phyloP scores from a whole-genome alignment of 1,140 invertebrate species.

The Archegozetes longisetosus region DNA sequence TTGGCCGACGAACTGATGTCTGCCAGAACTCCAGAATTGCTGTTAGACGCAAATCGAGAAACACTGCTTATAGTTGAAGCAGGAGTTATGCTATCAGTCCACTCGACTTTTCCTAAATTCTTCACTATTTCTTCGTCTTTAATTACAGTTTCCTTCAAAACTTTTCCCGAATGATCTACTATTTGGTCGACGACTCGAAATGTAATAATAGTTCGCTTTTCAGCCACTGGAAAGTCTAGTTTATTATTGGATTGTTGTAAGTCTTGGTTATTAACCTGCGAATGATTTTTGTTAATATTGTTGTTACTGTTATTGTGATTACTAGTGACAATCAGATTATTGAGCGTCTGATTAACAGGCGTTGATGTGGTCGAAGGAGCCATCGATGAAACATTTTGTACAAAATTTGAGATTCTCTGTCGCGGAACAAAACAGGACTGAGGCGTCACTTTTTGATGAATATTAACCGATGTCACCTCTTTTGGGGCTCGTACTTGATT shows the following conservation, averaged over 20 bases:
- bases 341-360: not conserved
- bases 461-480: not conserved
- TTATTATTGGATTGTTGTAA: not conserved
- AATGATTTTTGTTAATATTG: not conserved
- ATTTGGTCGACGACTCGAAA: conserved; percentile 9
- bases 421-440: not conserved
- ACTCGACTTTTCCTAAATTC: not conserved
- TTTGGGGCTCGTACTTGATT: not conserved
- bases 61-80: not conserved
- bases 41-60: not conserved
- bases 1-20: not conserved
- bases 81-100: not conserved
- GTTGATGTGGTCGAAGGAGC: not conserved
- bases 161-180: not conserved
- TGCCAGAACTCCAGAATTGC: conserved; percentile 2
- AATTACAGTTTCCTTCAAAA: conserved; percentile 5
- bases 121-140: conserved; percentile 10
- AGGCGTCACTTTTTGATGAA: not conserved
- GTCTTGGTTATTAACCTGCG: not conserved
- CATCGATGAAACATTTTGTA: not conserved
- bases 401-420: not conserved
- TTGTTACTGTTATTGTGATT: not conserved
- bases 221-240: not conserved
- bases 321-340: not conserved
- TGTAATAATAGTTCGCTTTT: conserved; percentile 4